phyloP scores from a whole-genome alignment of 2,888 invertebrate genomes.

The Neocrepidodera transversa region DNA sequence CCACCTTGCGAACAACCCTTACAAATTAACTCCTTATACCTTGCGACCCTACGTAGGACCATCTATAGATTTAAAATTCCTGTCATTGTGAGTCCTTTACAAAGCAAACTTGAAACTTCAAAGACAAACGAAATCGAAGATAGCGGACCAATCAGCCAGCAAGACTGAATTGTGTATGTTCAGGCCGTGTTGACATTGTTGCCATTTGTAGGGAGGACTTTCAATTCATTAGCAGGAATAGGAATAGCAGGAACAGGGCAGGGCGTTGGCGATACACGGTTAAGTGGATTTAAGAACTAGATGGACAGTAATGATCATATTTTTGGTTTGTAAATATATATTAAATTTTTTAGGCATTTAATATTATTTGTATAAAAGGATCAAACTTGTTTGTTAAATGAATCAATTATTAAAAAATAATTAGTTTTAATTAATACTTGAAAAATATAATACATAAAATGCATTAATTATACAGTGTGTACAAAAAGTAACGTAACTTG shows the following conservation, averaged over 20 bases:
- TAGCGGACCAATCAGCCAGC: constrained; percentile 55
- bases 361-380: too few species aligned
- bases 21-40: constrained; percentile 22
- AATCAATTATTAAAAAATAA: too few species aligned
- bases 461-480: too few species aligned
- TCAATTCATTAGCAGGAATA: constrained; percentile 57
- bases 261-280: constrained; percentile 40
- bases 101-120: constrained; percentile 59
- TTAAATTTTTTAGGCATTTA: too few species aligned
- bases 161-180: constrained; percentile 55
- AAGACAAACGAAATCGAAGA: constrained; percentile 56
- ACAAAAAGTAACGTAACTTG: too few species aligned
- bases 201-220: constrained; percentile 56
- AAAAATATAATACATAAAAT: too few species aligned
- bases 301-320: constrained; percentile 2
- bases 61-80: constrained; percentile 55
- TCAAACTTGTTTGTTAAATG: too few species aligned
- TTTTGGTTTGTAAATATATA: too few species aligned
- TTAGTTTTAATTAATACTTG: too few species aligned
- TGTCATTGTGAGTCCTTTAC: constrained; percentile 53
- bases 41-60: constrained; percentile 6
- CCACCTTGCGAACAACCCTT: constrained; percentile 22
- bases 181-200: constrained; percentile 59
- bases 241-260: constrained; percentile 36
- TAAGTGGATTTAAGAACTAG: background rate